Conservation (phyloP, 2,888 invertebrate species). For the Serripes groenlandicus region DNA sequence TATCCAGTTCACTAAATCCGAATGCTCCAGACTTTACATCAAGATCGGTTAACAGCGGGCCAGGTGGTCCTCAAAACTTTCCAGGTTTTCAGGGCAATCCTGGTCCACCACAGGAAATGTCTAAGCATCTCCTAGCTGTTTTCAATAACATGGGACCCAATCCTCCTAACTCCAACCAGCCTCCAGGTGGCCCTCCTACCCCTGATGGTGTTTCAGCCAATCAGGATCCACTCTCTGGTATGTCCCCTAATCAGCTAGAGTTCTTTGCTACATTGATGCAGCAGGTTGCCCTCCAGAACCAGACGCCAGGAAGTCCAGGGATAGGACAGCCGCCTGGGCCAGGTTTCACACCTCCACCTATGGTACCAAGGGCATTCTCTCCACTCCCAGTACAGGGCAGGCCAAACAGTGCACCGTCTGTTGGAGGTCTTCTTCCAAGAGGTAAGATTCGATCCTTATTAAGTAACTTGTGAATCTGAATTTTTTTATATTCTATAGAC, state of each 20-base stretch:
- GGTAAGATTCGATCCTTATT: slow-evolving; percentile 78
- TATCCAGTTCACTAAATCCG: slow-evolving; percentile 90
- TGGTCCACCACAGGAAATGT: slow-evolving; percentile 70
- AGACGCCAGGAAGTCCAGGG: slow-evolving; percentile 60
- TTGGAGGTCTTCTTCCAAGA: slow-evolving; percentile 78
- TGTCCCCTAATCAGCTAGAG: slow-evolving; percentile 69
- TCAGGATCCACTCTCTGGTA: slow-evolving; percentile 61
- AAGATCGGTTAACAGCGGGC: slow-evolving; percentile 31
- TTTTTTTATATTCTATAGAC: no score
- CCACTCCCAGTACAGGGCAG: slow-evolving; percentile 78
- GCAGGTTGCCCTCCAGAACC: slow-evolving; percentile 71
- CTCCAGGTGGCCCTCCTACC: slow-evolving; percentile 44
- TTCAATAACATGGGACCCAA: slow-evolving; percentile 57
- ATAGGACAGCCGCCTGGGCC: slow-evolving; percentile 56
- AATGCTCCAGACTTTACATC: slow-evolving; percentile 93
- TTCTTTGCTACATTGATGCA: slow-evolving; percentile 72
- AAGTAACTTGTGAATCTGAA: no score
- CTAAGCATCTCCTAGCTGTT: slow-evolving; percentile 67
- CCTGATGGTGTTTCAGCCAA: slow-evolving; percentile 42
- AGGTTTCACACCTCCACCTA: slow-evolving; percentile 60
- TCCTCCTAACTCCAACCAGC: slow-evolving; percentile 18
- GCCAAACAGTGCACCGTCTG: slow-evolving; percentile 83
- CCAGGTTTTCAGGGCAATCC: slow-evolving; percentile 39
- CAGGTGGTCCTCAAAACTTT: slow-evolving; percentile 48
- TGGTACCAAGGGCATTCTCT: slow-evolving; percentile 75